Percentiles rank a stretch among this genome's conserved stretches.
phyloP scores from a whole-genome alignment of 2,113 vertebrate genomes.

The Astur gentilis region DNA sequence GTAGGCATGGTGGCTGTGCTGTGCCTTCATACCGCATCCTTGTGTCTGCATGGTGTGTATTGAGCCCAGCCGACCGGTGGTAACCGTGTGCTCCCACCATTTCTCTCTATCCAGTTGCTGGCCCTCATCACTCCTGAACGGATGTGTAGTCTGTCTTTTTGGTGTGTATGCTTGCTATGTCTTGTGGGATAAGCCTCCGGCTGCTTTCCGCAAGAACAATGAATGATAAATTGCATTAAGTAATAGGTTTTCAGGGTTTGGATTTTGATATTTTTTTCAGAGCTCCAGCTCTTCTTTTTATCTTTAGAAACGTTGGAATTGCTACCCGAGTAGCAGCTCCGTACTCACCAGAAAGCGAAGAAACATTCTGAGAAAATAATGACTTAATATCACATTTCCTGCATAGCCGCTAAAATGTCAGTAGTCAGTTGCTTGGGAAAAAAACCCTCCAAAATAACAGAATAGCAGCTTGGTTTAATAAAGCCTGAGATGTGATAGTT shows the following conservation, averaged over 20 bases:
- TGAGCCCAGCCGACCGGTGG: rapidly evolving
- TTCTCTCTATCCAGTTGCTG: not conserved
- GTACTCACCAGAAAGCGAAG: slow-evolving; percentile 21
- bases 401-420: slow-evolving; percentile 44
- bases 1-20: not conserved
- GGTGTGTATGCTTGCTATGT: not conserved
- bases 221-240: not conserved
- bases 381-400: slow-evolving; percentile 50
- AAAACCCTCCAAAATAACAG: not conserved
- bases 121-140: not conserved
- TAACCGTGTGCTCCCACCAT: not conserved
- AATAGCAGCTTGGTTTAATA: slow-evolving; percentile 53
- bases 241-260: slow-evolving; percentile 8
- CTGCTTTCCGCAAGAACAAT: not conserved
- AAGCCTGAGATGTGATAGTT: slow-evolving; percentile 45
- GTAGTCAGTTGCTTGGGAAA: not conserved
- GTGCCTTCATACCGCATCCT: not conserved
- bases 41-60: not conserved
- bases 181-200: not conserved
- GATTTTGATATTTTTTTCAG: not conserved
- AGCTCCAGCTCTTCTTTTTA: slow-evolving; percentile 18
- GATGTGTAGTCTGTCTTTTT: not conserved
- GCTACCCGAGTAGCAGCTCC: not conserved
- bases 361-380: slow-evolving; percentile 47
- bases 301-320: slow-evolving; percentile 26